phyloP scores from a whole-genome alignment of 2,888 invertebrate species.

The Trichacis sp. region DNA sequence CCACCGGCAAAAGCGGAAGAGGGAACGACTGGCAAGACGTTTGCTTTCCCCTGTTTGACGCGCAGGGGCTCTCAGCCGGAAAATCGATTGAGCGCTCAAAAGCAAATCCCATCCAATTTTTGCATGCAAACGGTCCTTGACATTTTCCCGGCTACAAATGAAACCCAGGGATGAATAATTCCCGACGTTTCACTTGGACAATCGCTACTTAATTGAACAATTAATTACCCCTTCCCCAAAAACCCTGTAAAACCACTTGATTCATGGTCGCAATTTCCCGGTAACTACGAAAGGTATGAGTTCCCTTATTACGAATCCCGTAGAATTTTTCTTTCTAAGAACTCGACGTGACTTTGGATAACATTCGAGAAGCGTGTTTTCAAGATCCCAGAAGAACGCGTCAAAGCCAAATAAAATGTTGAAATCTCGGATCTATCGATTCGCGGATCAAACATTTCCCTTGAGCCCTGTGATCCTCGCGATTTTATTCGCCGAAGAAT shows the following conservation, averaged over 20 bases:
- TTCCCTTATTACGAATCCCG: too few relatives aligned
- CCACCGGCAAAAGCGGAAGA: conserved; percentile 20
- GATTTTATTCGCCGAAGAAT: too few relatives aligned
- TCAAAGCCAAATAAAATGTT: too few relatives aligned
- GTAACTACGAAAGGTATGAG: conserved; percentile 7
- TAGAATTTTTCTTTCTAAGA: too few relatives aligned
- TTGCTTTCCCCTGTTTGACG: conserved; percentile 39
- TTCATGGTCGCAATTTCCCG: conserved; percentile 40
- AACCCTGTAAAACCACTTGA: conserved; percentile 40
- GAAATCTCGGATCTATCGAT: too few relatives aligned
- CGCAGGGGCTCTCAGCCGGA: conserved; percentile 41
- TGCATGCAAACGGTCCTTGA: neutral
- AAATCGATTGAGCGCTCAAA: conserved; percentile 38
- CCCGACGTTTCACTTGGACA: conserved; percentile 28
- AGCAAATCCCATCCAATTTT: conserved; percentile 8
- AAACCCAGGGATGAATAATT: neutral
- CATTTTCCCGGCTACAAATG: conserved; percentile 4
- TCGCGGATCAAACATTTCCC: conserved; percentile 29
- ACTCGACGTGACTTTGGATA: too few relatives aligned
- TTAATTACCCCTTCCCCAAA: conserved; percentile 43
- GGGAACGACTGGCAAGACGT: conserved; percentile 37
- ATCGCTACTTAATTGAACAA: conserved; percentile 36
- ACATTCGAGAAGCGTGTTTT: too few relatives aligned
- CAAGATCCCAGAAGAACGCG: too few relatives aligned
- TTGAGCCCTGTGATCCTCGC: too few relatives aligned